Evolutionary conservation across 2,888 invertebrate genomes (phyloP).

Genomic region (Resseliella maxima): DNA sequence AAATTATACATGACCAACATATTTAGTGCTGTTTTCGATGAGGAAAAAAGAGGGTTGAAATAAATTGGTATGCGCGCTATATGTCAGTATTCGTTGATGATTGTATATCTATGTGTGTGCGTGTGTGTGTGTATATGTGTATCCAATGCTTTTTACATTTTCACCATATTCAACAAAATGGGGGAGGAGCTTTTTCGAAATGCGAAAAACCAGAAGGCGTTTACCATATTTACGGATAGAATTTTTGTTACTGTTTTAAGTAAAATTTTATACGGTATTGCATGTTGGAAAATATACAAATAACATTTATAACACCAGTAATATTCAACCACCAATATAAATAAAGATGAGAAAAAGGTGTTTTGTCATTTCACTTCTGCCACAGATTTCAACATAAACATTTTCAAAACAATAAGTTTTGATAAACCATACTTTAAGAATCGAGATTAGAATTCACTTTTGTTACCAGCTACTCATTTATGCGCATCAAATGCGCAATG

Average conservation of each 20-base stretch:
- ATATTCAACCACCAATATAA: neutral
- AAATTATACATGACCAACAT: constrained; percentile 54
- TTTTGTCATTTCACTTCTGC: neutral
- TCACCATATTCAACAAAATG: neutral
- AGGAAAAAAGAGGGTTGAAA: constrained; percentile 56
- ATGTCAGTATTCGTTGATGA: too few relatives aligned
- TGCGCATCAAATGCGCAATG: too few relatives aligned
- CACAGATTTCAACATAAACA: neutral
- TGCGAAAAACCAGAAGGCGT: constrained; percentile 52
- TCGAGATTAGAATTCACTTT: neutral
- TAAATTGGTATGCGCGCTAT: constrained; percentile 53
- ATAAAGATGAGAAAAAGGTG: neutral
- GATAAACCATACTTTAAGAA: neutral
- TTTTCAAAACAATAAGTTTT: neutral
- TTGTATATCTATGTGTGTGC: too few relatives aligned
- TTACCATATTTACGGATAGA: constrained; percentile 30
- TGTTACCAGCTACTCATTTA: neutral
- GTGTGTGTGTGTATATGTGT: neutral
- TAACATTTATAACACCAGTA: neutral
- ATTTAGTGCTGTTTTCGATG: constrained; percentile 49
- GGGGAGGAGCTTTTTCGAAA: constrained; percentile 55
- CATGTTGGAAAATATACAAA: neutral
- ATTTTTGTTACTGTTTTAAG: neutral
- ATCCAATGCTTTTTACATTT: neutral
- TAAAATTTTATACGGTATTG: neutral